Base-by-base conservation (phyloP, 2,113 vertebrate species). In the Verasper variegatus region DNA sequence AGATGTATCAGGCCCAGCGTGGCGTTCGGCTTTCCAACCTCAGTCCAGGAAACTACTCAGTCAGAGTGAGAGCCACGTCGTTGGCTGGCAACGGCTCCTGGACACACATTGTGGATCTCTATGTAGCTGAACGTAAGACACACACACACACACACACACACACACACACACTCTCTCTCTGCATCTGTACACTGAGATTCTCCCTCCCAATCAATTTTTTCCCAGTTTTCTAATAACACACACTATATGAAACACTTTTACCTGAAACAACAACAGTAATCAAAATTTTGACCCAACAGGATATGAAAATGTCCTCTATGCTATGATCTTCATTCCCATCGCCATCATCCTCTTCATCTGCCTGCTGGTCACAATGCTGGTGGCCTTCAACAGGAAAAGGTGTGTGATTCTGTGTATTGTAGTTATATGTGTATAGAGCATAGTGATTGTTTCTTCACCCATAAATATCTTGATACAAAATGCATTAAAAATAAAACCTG, bases 51-150 rank as follows among this genome's bases (percentile, higher is more conserved):
- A 99, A 99, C 91, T 99, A 98, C 70, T 96, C 97, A 0, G 96
- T 97, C 51, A 94, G 95, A 57, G 96, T 99, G 62, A 95, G 98
- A 78, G 98, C 98, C 68, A 98, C 96, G 1, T 99, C 98, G 0
- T 93, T 99, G 71, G 96, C 97, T 24, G 97, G 97, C n/a, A 99
- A 99, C 3, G 98, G 98, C 20, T 99, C 98, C 0, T 99, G 98
- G 98, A 99, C 97, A 0, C 95, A 95, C 4, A 86, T 92, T 0
- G 76, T 98, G 77, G 94, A 95, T 54, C 95, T 99, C 88, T 98
- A 96, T 0, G 96, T 99, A 7, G 92, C 95, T 62, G 96, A 97
- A 93, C 86, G 98, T 99, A 95, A 96, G 96, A 71, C 24, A 64
- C 55, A 26, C 8, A 37, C 66, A 13, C 0, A 3, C 8, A 13